Base-by-base conservation (phyloP, 2,888 invertebrate genomes). In the Artemia sinica region DNA sequence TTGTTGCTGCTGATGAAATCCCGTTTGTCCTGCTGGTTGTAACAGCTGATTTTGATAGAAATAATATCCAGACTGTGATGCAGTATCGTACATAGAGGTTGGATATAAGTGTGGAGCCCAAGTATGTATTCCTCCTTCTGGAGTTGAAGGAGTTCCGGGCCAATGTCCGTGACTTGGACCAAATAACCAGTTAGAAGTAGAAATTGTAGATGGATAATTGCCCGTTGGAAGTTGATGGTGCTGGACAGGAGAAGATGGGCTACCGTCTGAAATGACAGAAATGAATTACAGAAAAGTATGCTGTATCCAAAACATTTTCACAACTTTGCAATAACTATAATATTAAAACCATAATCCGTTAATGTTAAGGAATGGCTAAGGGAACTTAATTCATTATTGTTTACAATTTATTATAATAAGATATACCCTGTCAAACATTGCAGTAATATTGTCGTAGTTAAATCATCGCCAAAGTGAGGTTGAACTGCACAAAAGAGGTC, bases 21-120 rank as follows among this genome's bases (percentile, higher is more conserved):
- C 63, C 9, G 14, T 28, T 58, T 58, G 63, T 8, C 63, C 11
- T 28, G 63, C 63, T 28, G n/a, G 63, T 28, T 58, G 63, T n/a
- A 58, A 11, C n/a, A 58, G 28, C 12, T 58, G 63, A 28, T 58
- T 58, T 9, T 58, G 63, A 28, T 58, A 58, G 14, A 58, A 58
- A 10, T 58, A 58, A 58, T 58, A 58, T n/a, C 63, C 28, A 11
- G 63, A 28, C 28, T 58, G 63, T 58, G 63, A 58, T 28, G 63
- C 28, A 58, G 63, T 28, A 10, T 58, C 63, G 12, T 58, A 58
- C 63, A 58, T 10, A 18, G 63, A 28, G 28, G 14, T 58, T n/a
- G 63, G 63, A 28, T 58, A 58, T 18, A 58, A 28, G 12, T 58
- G 63, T 8, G 63, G 63, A 28, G 63, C 63, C 63, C 63, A 58